phyloP scores from a whole-genome alignment of 1,140 invertebrate species.

The Brachionus sp. region DNA sequence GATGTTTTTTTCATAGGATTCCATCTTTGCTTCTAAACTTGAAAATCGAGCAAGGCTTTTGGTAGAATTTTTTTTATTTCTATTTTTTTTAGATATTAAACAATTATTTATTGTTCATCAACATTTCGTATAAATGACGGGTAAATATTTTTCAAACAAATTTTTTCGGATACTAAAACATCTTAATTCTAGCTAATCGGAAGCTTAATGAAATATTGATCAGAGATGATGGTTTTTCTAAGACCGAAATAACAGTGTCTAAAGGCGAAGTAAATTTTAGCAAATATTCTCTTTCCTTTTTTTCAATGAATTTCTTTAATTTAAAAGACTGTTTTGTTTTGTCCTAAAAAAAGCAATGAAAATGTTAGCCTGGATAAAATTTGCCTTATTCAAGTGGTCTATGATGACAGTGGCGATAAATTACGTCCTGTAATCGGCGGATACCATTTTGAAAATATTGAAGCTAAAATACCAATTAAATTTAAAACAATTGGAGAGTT shows the following conservation, averaged over 20 bases:
- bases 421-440: constrained; percentile 57
- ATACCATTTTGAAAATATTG: constrained; percentile 48
- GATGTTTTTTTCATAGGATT: constrained; percentile 26
- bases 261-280: constrained; percentile 24
- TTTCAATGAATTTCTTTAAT: not conserved
- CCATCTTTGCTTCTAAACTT: not conserved
- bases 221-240: constrained; percentile 24
- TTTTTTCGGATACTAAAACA: not conserved
- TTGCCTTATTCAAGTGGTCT: constrained; percentile 53
- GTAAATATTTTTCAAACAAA: not conserved
- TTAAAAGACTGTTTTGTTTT: not conserved
- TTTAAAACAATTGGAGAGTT: constrained; percentile 58
- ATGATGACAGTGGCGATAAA: constrained; percentile 54
- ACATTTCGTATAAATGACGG: constrained; percentile 20
- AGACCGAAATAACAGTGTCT: constrained; percentile 6
- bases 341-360: not conserved
- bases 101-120: not conserved
- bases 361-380: not conserved
- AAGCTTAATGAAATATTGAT: constrained; percentile 43
- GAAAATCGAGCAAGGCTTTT: not conserved
- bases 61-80: not conserved
- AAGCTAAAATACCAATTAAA: constrained; percentile 53
- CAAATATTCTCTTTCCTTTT: not conserved
- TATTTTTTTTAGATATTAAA: not conserved
- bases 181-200: not conserved